Base-by-base conservation (phyloP, 2,113 vertebrate species). In the Hydrolagus affinis region DNA sequence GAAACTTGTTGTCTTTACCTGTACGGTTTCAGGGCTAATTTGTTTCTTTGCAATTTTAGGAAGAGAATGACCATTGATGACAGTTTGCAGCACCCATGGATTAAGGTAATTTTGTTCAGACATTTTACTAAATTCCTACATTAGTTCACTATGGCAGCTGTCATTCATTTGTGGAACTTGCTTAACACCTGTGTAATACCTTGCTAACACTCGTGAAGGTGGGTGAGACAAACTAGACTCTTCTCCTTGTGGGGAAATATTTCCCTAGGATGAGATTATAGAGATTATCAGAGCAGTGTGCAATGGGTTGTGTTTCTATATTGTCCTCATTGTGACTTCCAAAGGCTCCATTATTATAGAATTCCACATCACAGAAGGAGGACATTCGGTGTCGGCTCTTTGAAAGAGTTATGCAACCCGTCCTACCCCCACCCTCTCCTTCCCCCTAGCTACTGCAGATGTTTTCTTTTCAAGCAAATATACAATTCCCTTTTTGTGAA, bases 1-100 rank as follows among this genome's bases (percentile, higher is more conserved):
- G 72, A 75, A 19, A 9, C 3, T 23, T 57, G 23, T 32, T 85
- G 44, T 44, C 44, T 44, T 44, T 44, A 1, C 44, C 44, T 44
- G 44, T 44, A 44, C n/a, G 23, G 14, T 60, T 73, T 85, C 15
- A 64, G 23, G 85, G 44, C 44, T n/a, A n/a, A 69, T 72, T 8
- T 44, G 6, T 0, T 85, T 83, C 75, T 86, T 9, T 88, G 44
- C 23, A 44, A 44, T 85, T 89, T 78, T 85, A 99, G 98, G 92
- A 98, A 97, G 90, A 93, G 98, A 76, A 98, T 99, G 98, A 97
- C 95, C 0, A 98, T 99, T 0, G 93, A 95, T 23, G 95, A 98
- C 87, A 98, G 98, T 88, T 91, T 99, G 77, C 94, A 98, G 68
- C 98, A 99, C 85, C 94, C 97, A 2, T 99, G 98, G 97, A 99